These are phyloP conservation scores for Fabriciana adippe DNA, from an alignment of 2,888 invertebrate species.

Conservation along the genomic window DNA sequence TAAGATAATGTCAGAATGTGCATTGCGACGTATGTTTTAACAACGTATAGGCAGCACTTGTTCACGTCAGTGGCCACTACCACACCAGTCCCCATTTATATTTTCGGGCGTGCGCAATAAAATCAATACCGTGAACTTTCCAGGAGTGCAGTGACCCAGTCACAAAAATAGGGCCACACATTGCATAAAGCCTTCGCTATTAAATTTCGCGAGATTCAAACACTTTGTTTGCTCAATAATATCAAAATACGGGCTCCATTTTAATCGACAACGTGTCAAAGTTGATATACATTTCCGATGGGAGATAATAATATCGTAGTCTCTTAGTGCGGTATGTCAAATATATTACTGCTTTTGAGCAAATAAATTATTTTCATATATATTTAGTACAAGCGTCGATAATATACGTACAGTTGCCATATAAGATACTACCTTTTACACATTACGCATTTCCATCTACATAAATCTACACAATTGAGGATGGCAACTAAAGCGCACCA, in stretches of 20 bases:
- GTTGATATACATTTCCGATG: background rate
- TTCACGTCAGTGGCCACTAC: constrained; percentile 53
- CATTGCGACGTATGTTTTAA: constrained; percentile 24
- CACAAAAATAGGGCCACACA: constrained; percentile 68
- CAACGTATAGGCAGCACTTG: constrained; percentile 40
- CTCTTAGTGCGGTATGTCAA: too few species aligned
- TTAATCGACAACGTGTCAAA: background rate
- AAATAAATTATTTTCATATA: too few species aligned
- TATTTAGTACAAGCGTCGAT: too few species aligned
- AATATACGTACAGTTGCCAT: background rate
- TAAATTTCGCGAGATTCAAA: constrained; percentile 46
- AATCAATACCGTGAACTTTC: constrained; percentile 81
- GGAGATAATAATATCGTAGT: too few species aligned
- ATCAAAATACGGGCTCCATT: constrained; percentile 4
- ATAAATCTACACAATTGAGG: constrained; percentile 33
- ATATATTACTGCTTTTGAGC: too few species aligned
- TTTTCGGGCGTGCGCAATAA: constrained; percentile 80
- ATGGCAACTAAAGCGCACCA: constrained; percentile 62
- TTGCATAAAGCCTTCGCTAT: constrained; percentile 63
- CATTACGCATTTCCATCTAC: constrained; percentile 23
- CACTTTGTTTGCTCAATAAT: constrained; percentile 36
- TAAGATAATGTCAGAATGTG: background rate
- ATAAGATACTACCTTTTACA: constrained; percentile 11
- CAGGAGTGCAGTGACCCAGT: constrained; percentile 78
- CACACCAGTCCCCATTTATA: constrained; percentile 69